Evolutionary conservation across 2,888 invertebrate species (phyloP).

Genomic region (Brassicogethes aeneus): DNA sequence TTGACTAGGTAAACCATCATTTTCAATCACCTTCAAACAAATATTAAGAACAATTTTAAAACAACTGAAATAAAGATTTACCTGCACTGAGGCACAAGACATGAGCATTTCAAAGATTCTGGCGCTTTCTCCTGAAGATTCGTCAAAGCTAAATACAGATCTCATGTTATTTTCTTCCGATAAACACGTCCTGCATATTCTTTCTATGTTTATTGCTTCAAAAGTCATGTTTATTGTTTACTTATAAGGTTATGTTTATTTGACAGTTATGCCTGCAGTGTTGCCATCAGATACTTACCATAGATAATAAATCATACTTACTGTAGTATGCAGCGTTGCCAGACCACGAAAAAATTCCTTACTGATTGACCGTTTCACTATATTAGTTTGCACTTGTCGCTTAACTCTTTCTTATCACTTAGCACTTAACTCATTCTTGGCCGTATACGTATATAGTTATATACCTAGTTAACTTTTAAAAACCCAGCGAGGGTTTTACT

Average conservation of each 20-base stretch:
- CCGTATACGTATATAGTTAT: no score
- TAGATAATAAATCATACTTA: no score
- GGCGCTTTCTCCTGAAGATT: slow-evolving; percentile 28
- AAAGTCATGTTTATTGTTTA: slow-evolving; percentile 21
- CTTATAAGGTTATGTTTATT: not conserved
- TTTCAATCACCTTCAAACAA: slow-evolving; percentile 30
- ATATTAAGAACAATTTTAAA: no score
- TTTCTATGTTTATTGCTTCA: slow-evolving; percentile 28
- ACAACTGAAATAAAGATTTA: no score
- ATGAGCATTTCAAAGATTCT: slow-evolving; percentile 35
- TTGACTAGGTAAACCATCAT: slow-evolving; percentile 37
- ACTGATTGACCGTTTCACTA: no score
- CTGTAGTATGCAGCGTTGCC: no score
- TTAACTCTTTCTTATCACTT: no score
- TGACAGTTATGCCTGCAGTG: not conserved
- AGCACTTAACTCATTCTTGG: no score
- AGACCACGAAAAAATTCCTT: no score
- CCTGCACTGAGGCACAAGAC: slow-evolving; percentile 36
- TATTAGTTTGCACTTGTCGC: no score
- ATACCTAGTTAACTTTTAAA: no score
- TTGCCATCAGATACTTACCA: not conserved
- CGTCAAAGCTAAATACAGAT: slow-evolving; percentile 33
- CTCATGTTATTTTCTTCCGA: slow-evolving; percentile 31
- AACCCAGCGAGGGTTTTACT: no score
- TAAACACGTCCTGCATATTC: slow-evolving; percentile 39